phyloP scores from a whole-genome alignment of 2,888 invertebrate genomes.

The Eupithecia insigniata region DNA sequence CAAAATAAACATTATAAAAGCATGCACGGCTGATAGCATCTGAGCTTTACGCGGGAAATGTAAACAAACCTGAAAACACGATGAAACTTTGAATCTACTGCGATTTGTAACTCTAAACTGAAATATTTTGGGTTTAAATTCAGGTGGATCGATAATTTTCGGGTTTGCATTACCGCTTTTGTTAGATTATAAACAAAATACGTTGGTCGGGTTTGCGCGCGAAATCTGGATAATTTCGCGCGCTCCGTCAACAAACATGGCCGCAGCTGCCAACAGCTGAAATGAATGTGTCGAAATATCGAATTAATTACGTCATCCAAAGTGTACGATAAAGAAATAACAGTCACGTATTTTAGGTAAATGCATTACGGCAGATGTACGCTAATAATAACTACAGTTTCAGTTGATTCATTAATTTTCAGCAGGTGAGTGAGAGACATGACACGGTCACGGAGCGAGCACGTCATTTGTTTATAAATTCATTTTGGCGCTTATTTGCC shows the following conservation, averaged over 20 bases:
- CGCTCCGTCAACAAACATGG: constrained; percentile 72
- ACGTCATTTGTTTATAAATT: background rate
- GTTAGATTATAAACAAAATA: constrained; percentile 65
- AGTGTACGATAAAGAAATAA: constrained; percentile 45
- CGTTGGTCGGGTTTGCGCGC: constrained; percentile 60
- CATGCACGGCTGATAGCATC: constrained; percentile 51
- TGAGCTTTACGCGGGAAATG: constrained; percentile 49
- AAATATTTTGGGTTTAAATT: constrained; percentile 57
- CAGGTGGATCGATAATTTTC: constrained; percentile 53
- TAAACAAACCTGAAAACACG: constrained; percentile 52
- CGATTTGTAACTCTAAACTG: constrained; percentile 47
- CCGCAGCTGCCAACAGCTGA: constrained; percentile 51
- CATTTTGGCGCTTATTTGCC: background rate
- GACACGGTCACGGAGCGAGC: background rate
- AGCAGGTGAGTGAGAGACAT: constrained; percentile 18
- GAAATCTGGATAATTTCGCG: constrained; percentile 80
- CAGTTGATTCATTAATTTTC: constrained; percentile 17
- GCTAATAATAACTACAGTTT: constrained; percentile 19
- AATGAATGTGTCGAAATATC: constrained; percentile 65
- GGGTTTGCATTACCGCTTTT: constrained; percentile 51
- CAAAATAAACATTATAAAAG: constrained; percentile 58
- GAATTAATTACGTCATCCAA: constrained; percentile 57
- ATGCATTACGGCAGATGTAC: constrained; percentile 32
- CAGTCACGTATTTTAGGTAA: constrained; percentile 31
- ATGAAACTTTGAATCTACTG: constrained; percentile 28